These are phyloP conservation scores for Heterodera carotae DNA, from an alignment of 1,140 invertebrate species.

Conservation along the genomic window DNA sequence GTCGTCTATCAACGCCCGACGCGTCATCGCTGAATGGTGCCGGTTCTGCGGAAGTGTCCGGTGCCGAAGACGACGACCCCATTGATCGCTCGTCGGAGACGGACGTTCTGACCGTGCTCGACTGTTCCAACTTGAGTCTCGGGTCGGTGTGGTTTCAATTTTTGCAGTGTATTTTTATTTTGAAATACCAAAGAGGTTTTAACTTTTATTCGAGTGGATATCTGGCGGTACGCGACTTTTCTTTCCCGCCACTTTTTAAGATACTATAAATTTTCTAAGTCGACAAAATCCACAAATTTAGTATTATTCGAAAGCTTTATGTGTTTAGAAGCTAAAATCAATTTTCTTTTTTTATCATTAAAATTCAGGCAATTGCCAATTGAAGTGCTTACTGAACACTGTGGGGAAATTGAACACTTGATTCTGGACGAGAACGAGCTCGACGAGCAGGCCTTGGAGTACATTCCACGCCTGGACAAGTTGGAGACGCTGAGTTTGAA, in stretches of 20 bases:
- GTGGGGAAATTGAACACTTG: conserved; percentile 44
- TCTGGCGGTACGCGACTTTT: too few relatives aligned
- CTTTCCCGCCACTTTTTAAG: too few relatives aligned
- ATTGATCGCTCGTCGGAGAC: neutral
- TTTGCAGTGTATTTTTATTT: too few relatives aligned
- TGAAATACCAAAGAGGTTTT: too few relatives aligned
- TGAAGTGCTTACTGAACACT: conserved; percentile 29
- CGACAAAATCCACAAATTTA: too few relatives aligned
- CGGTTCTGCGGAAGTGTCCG: neutral
- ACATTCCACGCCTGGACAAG: conserved; percentile 33
- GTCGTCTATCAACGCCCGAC: neutral
- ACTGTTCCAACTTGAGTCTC: conserved; percentile 19
- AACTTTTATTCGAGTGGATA: too few relatives aligned
- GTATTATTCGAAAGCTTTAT: too few relatives aligned
- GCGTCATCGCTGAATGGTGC: neutral
- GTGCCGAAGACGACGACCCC: neutral
- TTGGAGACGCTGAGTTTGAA: conserved; percentile 49
- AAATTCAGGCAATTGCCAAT: conserved; percentile 23
- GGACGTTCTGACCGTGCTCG: conserved; percentile 4
- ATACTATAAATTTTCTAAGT: too few relatives aligned
- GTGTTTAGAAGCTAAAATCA: neutral
- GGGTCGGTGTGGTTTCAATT: neutral
- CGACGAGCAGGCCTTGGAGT: conserved; percentile 42
- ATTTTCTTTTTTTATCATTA: neutral
- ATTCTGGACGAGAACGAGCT: conserved; percentile 53